phyloP scores from a whole-genome alignment of 1,140 invertebrate genomes.

The Lerema accius region DNA sequence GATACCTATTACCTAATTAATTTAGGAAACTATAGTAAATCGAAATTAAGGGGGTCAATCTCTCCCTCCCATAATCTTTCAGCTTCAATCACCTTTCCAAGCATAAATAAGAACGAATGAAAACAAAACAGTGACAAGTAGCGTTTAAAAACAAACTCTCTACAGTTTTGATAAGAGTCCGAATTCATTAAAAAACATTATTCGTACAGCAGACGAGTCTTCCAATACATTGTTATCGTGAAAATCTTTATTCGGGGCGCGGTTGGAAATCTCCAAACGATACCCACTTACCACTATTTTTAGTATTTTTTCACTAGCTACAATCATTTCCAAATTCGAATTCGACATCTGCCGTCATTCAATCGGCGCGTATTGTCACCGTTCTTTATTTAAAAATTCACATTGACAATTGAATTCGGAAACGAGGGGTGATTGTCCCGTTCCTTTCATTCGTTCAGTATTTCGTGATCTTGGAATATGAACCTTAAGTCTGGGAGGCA shows the following conservation, averaged over 20 bases:
- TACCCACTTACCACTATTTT: constrained; percentile 58
- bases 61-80: too few relatives aligned
- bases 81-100: too few relatives aligned
- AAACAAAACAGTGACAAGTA: background rate
- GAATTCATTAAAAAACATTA: constrained; percentile 29
- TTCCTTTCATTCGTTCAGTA: constrained; percentile 4
- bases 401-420: constrained; percentile 59
- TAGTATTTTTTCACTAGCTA: constrained; percentile 60
- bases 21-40: too few relatives aligned
- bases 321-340: constrained; percentile 67
- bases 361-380: constrained; percentile 71
- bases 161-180: background rate
- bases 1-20: too few relatives aligned
- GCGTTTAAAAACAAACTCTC: constrained; percentile 1
- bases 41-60: too few relatives aligned
- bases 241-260: constrained; percentile 24
- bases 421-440: constrained; percentile 48
- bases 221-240: constrained; percentile 15
- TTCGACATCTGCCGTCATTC: constrained; percentile 73
- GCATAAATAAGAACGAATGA: too few relatives aligned
- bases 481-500: constrained; percentile 34
- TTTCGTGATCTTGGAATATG: constrained; percentile 21
- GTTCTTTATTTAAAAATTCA: constrained; percentile 64
- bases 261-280: constrained; percentile 40
- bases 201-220: constrained; percentile 15